phyloP scores from a whole-genome alignment of 2,888 invertebrate genomes.

The Drosophila ustulata region DNA sequence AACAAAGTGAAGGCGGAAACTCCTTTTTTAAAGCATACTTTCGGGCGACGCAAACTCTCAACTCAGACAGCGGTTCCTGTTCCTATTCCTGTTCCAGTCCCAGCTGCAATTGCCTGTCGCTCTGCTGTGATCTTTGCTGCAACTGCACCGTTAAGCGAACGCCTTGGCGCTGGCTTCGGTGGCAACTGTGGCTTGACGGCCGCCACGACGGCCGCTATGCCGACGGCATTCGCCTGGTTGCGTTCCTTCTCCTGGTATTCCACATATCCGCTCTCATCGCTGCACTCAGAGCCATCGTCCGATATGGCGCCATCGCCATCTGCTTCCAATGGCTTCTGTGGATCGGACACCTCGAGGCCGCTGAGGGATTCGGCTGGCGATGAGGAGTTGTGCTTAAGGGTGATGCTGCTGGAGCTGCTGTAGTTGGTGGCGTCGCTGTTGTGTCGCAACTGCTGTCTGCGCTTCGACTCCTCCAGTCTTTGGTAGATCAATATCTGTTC shows the following conservation, averaged over 20 bases:
- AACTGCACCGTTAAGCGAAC: slow-evolving; percentile 53
- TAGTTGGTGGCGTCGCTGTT: slow-evolving; percentile 81
- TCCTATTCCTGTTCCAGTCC: neutral
- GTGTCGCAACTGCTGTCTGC: slow-evolving; percentile 69
- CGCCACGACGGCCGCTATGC: slow-evolving; percentile 17
- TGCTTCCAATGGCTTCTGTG: slow-evolving; percentile 32
- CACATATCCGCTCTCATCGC: slow-evolving; percentile 96
- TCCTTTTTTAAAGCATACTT: slow-evolving; percentile 59
- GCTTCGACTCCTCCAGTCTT: slow-evolving; percentile 71
- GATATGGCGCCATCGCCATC: slow-evolving; percentile 27
- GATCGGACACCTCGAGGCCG: slow-evolving; percentile 42
- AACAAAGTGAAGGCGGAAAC: slow-evolving; percentile 58
- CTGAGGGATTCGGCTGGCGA: slow-evolving; percentile 69
- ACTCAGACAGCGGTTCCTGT: slow-evolving; percentile 13
- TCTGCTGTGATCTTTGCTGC: slow-evolving; percentile 39
- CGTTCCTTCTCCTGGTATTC: slow-evolving; percentile 88
- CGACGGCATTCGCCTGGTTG: slow-evolving; percentile 32
- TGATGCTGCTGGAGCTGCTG: slow-evolving; percentile 82
- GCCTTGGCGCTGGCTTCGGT: slow-evolving; percentile 80
- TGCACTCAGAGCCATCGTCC: slow-evolving; percentile 90
- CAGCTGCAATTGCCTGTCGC: neutral
- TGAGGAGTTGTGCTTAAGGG: slow-evolving; percentile 71
- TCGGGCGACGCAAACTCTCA: slow-evolving; percentile 12
- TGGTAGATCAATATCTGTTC: slow-evolving; percentile 72
- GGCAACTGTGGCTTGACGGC: slow-evolving; percentile 56